Conservation (phyloP, 2,888 invertebrate species). For the Nudaria mundana region DNA sequence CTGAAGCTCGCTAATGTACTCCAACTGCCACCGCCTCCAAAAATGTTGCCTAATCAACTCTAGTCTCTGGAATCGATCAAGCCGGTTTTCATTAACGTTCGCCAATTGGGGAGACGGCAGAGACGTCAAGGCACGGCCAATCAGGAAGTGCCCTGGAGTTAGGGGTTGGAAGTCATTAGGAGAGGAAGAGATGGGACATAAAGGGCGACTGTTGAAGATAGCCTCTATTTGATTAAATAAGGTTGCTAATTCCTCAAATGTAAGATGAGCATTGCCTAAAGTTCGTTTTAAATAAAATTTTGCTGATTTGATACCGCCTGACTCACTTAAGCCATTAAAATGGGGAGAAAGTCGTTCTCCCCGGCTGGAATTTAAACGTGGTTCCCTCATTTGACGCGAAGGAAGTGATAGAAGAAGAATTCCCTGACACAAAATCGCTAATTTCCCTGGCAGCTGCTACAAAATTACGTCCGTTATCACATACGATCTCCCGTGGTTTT, state of each 20-base stretch:
- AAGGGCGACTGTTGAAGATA: not conserved
- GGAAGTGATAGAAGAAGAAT: not conserved
- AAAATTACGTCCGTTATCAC: conserved; percentile 10
- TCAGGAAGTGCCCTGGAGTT: not conserved
- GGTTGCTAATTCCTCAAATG: not conserved
- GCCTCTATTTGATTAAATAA: not conserved
- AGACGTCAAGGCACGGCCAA: not conserved
- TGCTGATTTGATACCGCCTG: not conserved
- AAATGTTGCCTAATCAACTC: not conserved
- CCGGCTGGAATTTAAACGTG: not conserved
- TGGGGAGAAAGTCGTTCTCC: not conserved
- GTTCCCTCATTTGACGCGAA: not conserved
- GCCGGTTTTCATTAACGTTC: not conserved
- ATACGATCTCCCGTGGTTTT: conserved; percentile 28
- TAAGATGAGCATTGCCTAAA: not conserved
- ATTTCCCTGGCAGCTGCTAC: conserved; percentile 4
- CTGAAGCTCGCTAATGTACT: not conserved
- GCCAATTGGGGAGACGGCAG: not conserved
- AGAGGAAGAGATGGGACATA: not conserved
- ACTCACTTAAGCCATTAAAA: not conserved
- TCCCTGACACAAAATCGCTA: not conserved
- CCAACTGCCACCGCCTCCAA: not conserved
- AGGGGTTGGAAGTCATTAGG: not conserved
- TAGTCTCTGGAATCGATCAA: not conserved
- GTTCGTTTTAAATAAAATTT: not conserved